Evolutionary conservation across 2,797 vertebrate genomes (phyloP).

Genomic region (Hoplostethus mediterraneus): DNA sequence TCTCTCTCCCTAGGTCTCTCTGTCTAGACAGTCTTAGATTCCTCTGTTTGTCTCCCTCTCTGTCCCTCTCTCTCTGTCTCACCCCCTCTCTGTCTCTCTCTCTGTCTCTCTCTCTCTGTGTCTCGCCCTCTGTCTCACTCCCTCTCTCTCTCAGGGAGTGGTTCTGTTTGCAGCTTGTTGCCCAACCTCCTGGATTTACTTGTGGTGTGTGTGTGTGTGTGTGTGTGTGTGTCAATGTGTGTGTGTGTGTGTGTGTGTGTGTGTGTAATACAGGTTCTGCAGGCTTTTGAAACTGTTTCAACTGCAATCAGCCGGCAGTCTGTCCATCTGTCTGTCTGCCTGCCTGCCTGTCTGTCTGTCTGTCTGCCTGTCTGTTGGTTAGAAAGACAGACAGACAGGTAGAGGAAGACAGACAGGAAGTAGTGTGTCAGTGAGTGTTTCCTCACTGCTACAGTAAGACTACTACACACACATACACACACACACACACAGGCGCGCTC

Average conservation of each 20-base stretch:
- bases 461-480: too few relatives aligned
- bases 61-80: slow-evolving; percentile 1
- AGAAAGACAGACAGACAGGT: too few relatives aligned
- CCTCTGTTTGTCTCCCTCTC: slow-evolving; percentile 11
- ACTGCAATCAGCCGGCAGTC: neutral
- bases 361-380: too few relatives aligned
- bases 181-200: too few relatives aligned
- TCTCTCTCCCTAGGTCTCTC: slow-evolving; percentile 23
- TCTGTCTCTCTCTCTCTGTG: slow-evolving; percentile 9
- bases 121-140: slow-evolving; percentile 28
- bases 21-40: neutral
- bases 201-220: too few relatives aligned
- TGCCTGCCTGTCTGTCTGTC: too few relatives aligned
- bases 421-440: too few relatives aligned
- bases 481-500: too few relatives aligned
- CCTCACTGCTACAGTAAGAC: too few relatives aligned
- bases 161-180: too few relatives aligned
- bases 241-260: neutral
- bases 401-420: too few relatives aligned
- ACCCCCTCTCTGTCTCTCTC: slow-evolving; percentile 30
- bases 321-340: too few relatives aligned
- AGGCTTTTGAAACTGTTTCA: slow-evolving; percentile 1
- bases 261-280: slow-evolving; percentile 28
- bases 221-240: neutral
- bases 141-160: slow-evolving; percentile 12